A percentile compares a stretch with the other conserved stretches of the same genome.
Evolutionary conservation across 2,113 vertebrate species (phyloP).

Genomic region (Apaloderma vittatum): DNA sequence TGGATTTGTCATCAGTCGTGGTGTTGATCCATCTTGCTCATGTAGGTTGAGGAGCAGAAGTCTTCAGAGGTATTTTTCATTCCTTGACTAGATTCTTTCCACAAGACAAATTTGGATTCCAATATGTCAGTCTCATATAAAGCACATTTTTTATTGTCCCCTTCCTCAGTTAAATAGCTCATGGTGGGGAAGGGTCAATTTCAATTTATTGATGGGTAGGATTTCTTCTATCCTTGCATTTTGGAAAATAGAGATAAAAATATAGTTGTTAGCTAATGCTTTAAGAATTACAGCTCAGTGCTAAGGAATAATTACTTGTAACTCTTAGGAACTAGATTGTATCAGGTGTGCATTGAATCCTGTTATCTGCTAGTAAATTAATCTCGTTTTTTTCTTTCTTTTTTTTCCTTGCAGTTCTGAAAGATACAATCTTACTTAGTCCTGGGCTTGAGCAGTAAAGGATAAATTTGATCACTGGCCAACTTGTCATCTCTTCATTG

Average conservation of each 20-base stretch:
- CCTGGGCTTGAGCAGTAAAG: background rate
- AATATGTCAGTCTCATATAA: background rate
- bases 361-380: background rate
- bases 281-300: background rate
- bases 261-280: background rate
- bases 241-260: background rate
- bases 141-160: background rate
- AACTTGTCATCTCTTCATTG: background rate
- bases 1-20: background rate
- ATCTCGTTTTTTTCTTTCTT: background rate
- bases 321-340: background rate
- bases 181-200: background rate
- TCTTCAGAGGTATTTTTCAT: background rate
- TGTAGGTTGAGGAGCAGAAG: background rate
- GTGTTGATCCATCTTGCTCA: background rate
- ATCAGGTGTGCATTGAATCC: background rate
- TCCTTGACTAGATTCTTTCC: background rate
- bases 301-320: background rate
- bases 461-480: background rate
- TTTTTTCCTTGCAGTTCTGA: background rate
- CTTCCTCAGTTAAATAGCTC: background rate
- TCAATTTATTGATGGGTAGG: background rate
- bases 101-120: background rate
- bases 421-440: background rate
- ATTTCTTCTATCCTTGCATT: constrained; percentile 6